Conservation (phyloP, 2,797 vertebrate genomes). For the Anabacerthia variegaticeps region DNA sequence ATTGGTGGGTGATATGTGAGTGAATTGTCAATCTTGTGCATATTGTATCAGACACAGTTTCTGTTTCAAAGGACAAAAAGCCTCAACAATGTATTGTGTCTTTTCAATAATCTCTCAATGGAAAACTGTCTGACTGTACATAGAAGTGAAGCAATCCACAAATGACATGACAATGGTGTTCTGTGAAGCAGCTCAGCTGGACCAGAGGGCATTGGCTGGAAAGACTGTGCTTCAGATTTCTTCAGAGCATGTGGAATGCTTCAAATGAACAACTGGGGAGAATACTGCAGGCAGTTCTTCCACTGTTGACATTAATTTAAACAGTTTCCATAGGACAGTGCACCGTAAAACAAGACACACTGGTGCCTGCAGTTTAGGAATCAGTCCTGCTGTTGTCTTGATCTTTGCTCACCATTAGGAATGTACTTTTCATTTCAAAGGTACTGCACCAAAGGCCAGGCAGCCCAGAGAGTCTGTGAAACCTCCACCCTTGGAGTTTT, state of each 20-base stretch:
- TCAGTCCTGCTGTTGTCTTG: background rate
- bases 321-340: background rate
- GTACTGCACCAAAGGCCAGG: background rate
- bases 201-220: background rate
- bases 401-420: background rate
- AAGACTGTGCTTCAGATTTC: background rate
- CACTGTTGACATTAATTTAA: background rate
- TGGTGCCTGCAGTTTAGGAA: background rate
- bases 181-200: background rate
- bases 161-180: background rate
- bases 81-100: background rate
- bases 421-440: background rate
- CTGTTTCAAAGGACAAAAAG: constrained; percentile 1
- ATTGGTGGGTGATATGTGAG: background rate
- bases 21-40: background rate
- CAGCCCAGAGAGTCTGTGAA: background rate
- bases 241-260: background rate
- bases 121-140: background rate
- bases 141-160: background rate
- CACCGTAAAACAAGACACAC: accelerated
- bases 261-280: background rate
- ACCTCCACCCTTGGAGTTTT: background rate
- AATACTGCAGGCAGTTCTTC: background rate
- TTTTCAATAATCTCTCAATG: background rate
- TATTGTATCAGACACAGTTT: background rate